Evolutionary conservation across 2,113 vertebrate genomes (phyloP).

Genomic region (Oreochromis spilurus): DNA sequence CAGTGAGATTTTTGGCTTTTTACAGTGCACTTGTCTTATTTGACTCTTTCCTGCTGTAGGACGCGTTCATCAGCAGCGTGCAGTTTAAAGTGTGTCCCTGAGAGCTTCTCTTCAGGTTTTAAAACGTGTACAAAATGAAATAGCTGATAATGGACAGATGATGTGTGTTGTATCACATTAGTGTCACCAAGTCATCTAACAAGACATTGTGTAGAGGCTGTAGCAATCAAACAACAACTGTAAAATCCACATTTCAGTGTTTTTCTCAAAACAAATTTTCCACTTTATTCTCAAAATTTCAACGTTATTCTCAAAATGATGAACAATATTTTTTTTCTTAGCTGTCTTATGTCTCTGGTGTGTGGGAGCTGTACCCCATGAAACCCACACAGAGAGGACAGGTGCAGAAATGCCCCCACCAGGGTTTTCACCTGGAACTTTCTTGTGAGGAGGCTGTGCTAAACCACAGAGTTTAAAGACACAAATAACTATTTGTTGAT

Average conservation of each 20-base stretch:
- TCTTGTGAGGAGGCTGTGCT: neutral
- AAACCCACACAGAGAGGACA: neutral
- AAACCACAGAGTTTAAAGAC: neutral
- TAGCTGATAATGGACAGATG: neutral
- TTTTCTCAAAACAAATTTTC: neutral
- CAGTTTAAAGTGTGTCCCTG: neutral
- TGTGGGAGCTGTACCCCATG: neutral
- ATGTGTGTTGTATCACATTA: neutral
- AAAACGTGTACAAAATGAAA: neutral
- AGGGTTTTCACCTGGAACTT: accelerated
- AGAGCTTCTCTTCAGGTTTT: neutral
- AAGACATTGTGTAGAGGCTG: neutral
- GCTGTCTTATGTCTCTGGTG: neutral
- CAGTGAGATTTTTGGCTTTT: neutral
- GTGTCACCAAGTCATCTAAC: neutral
- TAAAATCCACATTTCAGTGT: neutral
- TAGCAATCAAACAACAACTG: neutral
- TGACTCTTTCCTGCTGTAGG: neutral
- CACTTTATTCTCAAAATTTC: neutral
- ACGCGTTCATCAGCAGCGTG: neutral
- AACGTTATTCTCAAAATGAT: neutral
- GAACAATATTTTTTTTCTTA: neutral
- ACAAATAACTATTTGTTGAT: neutral
- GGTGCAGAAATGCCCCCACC: neutral
- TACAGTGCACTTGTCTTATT: neutral